These are phyloP conservation scores for Thermophis baileyi DNA, from an alignment of 2,113 vertebrate species.

Conservation along the genomic window DNA sequence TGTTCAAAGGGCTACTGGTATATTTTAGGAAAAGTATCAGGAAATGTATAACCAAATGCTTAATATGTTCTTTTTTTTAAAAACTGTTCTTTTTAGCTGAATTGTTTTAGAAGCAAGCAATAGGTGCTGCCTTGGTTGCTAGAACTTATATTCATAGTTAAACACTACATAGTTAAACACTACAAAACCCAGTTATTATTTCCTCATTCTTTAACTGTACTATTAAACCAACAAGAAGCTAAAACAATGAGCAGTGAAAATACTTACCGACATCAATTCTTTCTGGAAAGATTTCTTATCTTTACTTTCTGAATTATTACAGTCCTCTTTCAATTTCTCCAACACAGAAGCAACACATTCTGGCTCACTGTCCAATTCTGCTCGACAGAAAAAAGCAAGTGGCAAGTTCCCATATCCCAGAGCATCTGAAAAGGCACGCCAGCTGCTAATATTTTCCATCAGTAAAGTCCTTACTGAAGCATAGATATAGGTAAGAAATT, in stretches of 20 bases:
- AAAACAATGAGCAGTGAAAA: not conserved
- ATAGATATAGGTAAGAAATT: slow-evolving; percentile 96
- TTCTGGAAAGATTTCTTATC: slow-evolving; percentile 97
- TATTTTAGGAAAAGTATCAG: not conserved
- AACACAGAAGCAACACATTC: slow-evolving; percentile 90
- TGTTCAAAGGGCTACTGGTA: not conserved
- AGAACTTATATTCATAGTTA: not conserved
- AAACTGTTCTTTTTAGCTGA: not conserved
- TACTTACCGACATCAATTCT: slow-evolving; percentile 88
- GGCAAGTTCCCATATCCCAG: slow-evolving; percentile 86
- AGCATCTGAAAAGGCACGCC: slow-evolving; percentile 88
- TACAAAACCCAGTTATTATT: not conserved
- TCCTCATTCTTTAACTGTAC: not conserved
- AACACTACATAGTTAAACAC: not conserved
- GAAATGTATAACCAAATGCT: not conserved
- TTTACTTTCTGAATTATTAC: slow-evolving; percentile 83
- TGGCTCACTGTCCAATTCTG: slow-evolving; percentile 86
- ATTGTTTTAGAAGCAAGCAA: not conserved
- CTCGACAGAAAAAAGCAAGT: slow-evolving; percentile 83
- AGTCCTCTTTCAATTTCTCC: slow-evolving; percentile 95
- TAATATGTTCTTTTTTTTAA: not conserved
- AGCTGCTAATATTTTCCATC: slow-evolving; percentile 94
- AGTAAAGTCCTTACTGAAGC: slow-evolving; percentile 90
- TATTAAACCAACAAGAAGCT: not conserved
- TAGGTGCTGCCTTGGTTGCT: not conserved